Conservation (phyloP, 2,888 invertebrate species). For the Tachina fera region DNA sequence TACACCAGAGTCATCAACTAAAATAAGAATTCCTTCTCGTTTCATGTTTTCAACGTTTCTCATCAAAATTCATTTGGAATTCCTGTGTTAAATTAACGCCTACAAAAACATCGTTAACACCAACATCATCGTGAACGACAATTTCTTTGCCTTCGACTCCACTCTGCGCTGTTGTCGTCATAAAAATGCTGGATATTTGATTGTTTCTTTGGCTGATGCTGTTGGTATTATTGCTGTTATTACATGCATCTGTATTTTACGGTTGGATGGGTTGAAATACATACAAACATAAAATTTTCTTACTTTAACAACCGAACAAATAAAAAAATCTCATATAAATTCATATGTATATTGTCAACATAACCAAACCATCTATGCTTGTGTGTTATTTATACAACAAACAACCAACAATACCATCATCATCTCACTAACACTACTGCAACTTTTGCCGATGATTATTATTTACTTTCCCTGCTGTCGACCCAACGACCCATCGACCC, state of each 20-base stretch:
- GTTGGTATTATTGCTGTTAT: constrained; percentile 52
- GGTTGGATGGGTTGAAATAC: constrained; percentile 42
- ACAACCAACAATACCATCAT: constrained; percentile 13
- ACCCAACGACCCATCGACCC: constrained; percentile 21
- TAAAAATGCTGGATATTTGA: constrained; percentile 59
- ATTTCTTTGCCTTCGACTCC: constrained; percentile 16
- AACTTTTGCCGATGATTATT: constrained; percentile 48
- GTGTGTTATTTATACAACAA: constrained; percentile 37
- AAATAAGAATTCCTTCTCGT: constrained; percentile 69
- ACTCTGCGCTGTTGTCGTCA: constrained; percentile 29
- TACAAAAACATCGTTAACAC: constrained; percentile 45
- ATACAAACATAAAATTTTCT: neutral
- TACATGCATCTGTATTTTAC: constrained; percentile 55
- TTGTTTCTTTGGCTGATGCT: constrained; percentile 54
- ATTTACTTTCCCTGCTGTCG: constrained; percentile 48
- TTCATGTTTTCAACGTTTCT: constrained; percentile 63
- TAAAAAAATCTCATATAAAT: constrained; percentile 60
- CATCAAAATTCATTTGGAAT: constrained; percentile 65
- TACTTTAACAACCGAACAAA: constrained; percentile 23
- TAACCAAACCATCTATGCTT: constrained; percentile 29
- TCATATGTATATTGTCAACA: constrained; percentile 70
- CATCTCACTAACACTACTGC: constrained; percentile 5
- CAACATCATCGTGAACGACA: neutral
- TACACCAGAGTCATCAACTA: constrained; percentile 66
- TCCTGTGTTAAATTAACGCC: constrained; percentile 66